A percentile compares a stretch with the other conserved stretches of the same genome.
These are phyloP conservation scores for Poecilia picta DNA, from an alignment of 2,797 vertebrate genomes.

Conservation along the genomic window DNA sequence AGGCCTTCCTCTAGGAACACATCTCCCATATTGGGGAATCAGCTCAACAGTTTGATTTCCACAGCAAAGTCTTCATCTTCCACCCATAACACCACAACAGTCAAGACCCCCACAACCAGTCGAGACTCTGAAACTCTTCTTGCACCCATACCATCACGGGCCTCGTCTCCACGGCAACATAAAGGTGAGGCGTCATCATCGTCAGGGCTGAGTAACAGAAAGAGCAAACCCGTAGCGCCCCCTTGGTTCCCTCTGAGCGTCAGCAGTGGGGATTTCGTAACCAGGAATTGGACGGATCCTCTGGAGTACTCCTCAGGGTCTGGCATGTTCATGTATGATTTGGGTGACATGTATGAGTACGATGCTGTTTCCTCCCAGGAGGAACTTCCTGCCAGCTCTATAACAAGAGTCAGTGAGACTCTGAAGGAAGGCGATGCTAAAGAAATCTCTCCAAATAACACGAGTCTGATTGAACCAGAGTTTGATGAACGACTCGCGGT, in stretches of 20 bases:
- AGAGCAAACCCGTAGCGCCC: constrained; percentile 71
- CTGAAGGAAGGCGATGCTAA: constrained; percentile 28
- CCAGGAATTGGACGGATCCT: constrained; percentile 49
- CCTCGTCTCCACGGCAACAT: constrained; percentile 39
- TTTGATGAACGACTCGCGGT: constrained; percentile 8
- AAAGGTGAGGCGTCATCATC: constrained; percentile 30
- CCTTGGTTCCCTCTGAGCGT: constrained; percentile 42
- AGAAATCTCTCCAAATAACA: constrained; percentile 12
- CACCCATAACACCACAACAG: neutral
- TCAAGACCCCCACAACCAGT: neutral
- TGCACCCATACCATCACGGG: constrained; percentile 37
- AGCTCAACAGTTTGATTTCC: neutral
- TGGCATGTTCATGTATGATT: constrained; percentile 58
- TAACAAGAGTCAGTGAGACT: neutral
- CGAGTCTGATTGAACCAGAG: constrained; percentile 23
- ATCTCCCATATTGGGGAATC: neutral
- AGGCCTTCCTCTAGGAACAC: constrained; percentile 11
- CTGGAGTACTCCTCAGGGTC: constrained; percentile 61
- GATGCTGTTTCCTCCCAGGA: constrained; percentile 56
- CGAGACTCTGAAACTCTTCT: constrained; percentile 1
- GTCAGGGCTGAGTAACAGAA: constrained; percentile 66
- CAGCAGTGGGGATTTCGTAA: constrained; percentile 29
- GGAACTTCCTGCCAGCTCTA: constrained; percentile 16
- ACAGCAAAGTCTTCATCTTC: neutral
- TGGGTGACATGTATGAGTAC: constrained; percentile 57